Conservation (phyloP, 2,888 invertebrate genomes). For the Pyrrhosoma nymphula region DNA sequence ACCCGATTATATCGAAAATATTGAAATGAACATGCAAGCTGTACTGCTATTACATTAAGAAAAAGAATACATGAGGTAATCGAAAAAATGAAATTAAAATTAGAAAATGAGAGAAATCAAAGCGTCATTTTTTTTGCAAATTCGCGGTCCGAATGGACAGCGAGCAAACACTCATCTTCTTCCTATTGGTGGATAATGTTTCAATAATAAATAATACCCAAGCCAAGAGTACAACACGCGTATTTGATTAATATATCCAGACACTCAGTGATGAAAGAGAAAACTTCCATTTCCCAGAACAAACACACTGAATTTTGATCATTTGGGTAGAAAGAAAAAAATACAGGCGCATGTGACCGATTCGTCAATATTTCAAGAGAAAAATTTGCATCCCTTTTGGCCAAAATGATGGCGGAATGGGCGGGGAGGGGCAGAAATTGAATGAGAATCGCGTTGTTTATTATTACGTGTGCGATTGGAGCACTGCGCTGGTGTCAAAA, state of each 20-base stretch:
- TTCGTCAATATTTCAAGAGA: slow-evolving; percentile 26
- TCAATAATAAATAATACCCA: neutral
- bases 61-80: neutral
- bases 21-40: neutral
- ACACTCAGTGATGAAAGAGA: slow-evolving; percentile 10
- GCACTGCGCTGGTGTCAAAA: neutral
- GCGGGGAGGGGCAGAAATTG: neutral
- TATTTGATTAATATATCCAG: neutral
- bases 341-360: neutral
- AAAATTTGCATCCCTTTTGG: slow-evolving; percentile 20
- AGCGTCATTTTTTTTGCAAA: neutral
- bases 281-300: slow-evolving; percentile 37
- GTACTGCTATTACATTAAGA: neutral
- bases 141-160: neutral
- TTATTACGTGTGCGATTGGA: neutral
- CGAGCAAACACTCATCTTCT: neutral
- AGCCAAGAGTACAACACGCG: neutral
- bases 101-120: slow-evolving; percentile 6
- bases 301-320: slow-evolving; percentile 44
- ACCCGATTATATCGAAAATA: neutral
- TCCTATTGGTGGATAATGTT: neutral
- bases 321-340: neutral
- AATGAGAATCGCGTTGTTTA: slow-evolving; percentile 11
- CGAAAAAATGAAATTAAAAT: neutral
- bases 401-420: neutral